Evolutionary conservation across 2,888 invertebrate genomes (phyloP).

Genomic region (Incurvaria masculella): DNA sequence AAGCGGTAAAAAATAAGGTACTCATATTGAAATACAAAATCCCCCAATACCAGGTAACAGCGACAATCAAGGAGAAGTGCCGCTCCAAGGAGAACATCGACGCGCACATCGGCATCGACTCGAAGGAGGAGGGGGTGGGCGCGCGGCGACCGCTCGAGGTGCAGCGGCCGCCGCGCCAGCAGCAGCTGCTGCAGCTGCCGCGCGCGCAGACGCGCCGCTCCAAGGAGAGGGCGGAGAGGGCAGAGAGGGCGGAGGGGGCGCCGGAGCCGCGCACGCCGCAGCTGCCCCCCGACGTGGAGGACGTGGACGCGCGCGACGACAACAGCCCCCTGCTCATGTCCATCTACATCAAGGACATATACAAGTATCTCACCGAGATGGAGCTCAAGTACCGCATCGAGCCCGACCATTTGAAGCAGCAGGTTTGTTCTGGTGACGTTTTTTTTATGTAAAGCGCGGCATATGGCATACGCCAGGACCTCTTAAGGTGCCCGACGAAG

Average conservation of each 20-base stretch:
- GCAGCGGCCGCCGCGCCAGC: not conserved
- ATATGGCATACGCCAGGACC: too few species aligned
- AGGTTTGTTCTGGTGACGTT: conserved; percentile 32
- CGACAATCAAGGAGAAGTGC: conserved; percentile 1
- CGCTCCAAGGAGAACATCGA: conserved; percentile 9
- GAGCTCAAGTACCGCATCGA: conserved; percentile 68
- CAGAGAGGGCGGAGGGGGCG: not conserved
- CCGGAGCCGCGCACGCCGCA: conserved; percentile 10
- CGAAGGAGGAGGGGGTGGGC: conserved; percentile 3
- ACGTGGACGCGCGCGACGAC: conserved; percentile 73
- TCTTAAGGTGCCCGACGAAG: too few species aligned
- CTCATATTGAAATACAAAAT: too few species aligned
- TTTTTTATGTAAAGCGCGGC: too few species aligned
- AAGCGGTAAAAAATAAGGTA: too few species aligned
- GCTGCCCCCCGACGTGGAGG: conserved; percentile 52
- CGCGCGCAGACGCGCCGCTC: not conserved
- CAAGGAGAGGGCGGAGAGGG: not conserved
- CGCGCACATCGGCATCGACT: conserved; percentile 1
- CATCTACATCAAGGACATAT: conserved; percentile 88
- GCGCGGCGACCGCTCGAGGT: not conserved
- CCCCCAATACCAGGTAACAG: not conserved
- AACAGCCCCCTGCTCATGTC: conserved; percentile 76
- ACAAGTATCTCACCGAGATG: conserved; percentile 71
- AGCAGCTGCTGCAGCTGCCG: not conserved
- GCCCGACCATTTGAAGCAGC: conserved; percentile 63